Evolutionary conservation across 2,797 vertebrate species (phyloP), one percentile per base, ranked within the genome.

Genomic region (Sebastes kiyomatsui): DNA sequence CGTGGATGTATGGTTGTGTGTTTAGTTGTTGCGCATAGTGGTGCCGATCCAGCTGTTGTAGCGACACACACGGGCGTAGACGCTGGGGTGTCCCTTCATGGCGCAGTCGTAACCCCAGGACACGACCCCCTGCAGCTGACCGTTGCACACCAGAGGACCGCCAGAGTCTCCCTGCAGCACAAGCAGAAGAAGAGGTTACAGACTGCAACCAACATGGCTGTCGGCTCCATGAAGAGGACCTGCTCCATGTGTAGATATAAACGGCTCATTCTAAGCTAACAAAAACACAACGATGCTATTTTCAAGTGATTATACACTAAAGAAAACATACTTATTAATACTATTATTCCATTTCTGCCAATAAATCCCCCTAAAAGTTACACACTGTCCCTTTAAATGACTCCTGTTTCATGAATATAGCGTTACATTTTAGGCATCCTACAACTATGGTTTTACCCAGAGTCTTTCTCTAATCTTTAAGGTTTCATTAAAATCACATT

Each of bases 121-220:
- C 5, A 96, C 95, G 52, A 97, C 94, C 2, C 95, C 96, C 78
- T 96, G 95, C 75, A 96, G 92, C 73, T 93, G 62, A 0, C 93
- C 90, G 0, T 52, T 55, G 28, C 95, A 96, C 58, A 96, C 95
- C 90, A 97, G 86, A 4, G 96, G 95, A 22, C 96, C 95, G 1
- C 96, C 96, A 0, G 95, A 96, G 89, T 96, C 95, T 1, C 95
- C 95, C 96, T 96, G 86, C 68, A 81, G 79, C 61, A 82, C 59
- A 69, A 18, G 6, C 18, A 68, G 38, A 55, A 18, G 42, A 46
- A 18, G 1, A 46, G 42, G 42, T 18, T 46, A 18, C 42, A 46
- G 42, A 46, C 16, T 46, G 42, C 42, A 46, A 18, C 16, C 42
- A 46, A 18, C 42, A 46, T 46, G 42, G 42, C 42, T 0, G 16